These are phyloP conservation scores for Oscheius sp. DNA, from an alignment of 2,888 invertebrate genomes.

Conservation along the genomic window DNA sequence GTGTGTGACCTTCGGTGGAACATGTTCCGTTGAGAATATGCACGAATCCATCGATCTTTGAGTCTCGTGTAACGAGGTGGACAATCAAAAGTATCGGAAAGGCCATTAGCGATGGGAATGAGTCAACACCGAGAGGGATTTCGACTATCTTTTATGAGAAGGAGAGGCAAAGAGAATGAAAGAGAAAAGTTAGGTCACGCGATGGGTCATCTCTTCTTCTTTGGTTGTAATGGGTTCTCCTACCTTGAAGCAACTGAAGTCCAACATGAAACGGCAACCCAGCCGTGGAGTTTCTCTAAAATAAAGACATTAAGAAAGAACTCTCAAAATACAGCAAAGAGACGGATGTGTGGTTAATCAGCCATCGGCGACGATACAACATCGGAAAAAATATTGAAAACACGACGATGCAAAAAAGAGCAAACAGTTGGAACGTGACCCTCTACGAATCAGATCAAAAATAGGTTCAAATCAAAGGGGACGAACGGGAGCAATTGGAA, in stretches of 20 bases:
- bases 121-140: neutral
- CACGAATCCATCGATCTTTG: neutral
- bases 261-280: constrained; percentile 18
- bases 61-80: too few relatives aligned
- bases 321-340: too few relatives aligned
- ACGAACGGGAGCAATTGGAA: too few relatives aligned
- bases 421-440: too few relatives aligned
- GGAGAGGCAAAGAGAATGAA: neutral
- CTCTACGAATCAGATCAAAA: too few relatives aligned
- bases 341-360: too few relatives aligned
- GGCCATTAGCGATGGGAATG: neutral
- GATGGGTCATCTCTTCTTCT: neutral
- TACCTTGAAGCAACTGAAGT: constrained; percentile 28
- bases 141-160: neutral
- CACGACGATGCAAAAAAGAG: too few relatives aligned
- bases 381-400: too few relatives aligned
- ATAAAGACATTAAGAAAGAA: too few relatives aligned
- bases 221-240: too few relatives aligned
- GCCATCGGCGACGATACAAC: too few relatives aligned
- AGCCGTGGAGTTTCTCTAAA: neutral
- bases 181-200: neutral
- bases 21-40: neutral
- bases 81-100: neutral
- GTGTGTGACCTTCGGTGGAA: neutral
- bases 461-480: too few relatives aligned